A percentile compares a stretch with the other conserved stretches of the same genome.
phyloP scores from a whole-genome alignment of 2,797 vertebrate species.

The Pipistrellus nathusii region DNA sequence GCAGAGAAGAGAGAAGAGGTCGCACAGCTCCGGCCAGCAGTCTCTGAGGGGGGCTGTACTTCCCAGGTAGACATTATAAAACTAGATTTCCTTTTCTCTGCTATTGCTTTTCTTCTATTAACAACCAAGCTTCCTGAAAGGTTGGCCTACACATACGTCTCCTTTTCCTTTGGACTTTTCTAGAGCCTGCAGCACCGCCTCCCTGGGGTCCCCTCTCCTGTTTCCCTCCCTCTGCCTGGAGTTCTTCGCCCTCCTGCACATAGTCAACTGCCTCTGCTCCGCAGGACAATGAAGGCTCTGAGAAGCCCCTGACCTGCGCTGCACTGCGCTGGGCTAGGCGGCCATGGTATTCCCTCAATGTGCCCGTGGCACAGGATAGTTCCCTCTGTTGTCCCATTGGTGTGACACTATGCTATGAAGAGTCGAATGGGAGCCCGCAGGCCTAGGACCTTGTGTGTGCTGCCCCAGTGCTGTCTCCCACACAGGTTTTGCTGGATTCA shows the following conservation, averaged over 20 bases:
- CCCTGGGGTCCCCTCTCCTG: neutral
- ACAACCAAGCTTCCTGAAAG: neutral
- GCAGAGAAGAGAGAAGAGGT: neutral
- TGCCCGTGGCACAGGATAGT: neutral
- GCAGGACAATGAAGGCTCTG: neutral
- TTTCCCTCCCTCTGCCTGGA: neutral
- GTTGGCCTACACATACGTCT: neutral
- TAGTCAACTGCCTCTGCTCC: neutral
- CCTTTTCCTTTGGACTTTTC: neutral
- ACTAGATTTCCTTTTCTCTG: neutral
- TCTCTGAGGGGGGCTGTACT: neutral
- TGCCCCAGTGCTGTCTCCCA: neutral
- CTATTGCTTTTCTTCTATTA: neutral
- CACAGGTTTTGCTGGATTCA: neutral
- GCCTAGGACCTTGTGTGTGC: neutral
- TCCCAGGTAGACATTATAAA: neutral
- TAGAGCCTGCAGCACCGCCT: neutral
- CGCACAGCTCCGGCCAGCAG: neutral
- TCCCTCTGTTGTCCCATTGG: neutral
- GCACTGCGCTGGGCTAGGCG: neutral
- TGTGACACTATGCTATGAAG: too few relatives aligned
- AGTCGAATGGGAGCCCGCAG: neutral
- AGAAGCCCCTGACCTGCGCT: neutral
- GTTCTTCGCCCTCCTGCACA: neutral
- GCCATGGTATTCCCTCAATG: neutral